Evolutionary conservation across 2,113 vertebrate species (phyloP).

Genomic region (Leptodactylus fuscus): DNA sequence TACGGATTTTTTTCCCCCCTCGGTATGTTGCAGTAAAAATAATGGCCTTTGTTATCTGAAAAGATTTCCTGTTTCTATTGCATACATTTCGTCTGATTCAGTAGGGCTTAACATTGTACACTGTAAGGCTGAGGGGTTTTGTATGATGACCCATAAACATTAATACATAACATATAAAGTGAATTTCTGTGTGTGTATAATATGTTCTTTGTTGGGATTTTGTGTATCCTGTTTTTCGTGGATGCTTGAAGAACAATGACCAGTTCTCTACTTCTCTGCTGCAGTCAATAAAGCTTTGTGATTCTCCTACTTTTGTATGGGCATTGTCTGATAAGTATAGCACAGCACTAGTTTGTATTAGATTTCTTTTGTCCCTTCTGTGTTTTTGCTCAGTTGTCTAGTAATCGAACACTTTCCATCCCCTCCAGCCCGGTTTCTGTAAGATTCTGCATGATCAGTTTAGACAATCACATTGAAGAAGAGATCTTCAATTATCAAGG

Average conservation of each 20-base stretch:
- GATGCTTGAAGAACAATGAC: neutral
- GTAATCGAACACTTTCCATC: neutral
- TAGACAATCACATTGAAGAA: neutral
- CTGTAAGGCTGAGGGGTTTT: too few relatives aligned
- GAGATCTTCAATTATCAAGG: slow-evolving; percentile 1
- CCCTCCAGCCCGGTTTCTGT: neutral
- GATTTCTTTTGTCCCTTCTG: neutral
- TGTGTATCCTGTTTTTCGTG: neutral
- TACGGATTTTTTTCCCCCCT: too few relatives aligned
- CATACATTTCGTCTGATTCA: too few relatives aligned
- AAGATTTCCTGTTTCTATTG: too few relatives aligned
- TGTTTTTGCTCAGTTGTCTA: neutral
- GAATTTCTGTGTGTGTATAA: neutral
- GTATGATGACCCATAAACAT: too few relatives aligned
- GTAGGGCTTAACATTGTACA: too few relatives aligned
- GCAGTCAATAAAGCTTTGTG: neutral
- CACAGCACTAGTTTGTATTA: neutral
- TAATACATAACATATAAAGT: neutral
- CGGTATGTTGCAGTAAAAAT: too few relatives aligned
- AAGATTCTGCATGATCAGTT: neutral
- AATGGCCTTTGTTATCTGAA: too few relatives aligned
- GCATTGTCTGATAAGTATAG: neutral
- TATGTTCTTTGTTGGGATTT: neutral
- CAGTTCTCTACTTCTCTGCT: neutral
- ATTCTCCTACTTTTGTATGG: neutral